These are phyloP conservation scores for Balaenoptera acutorostrata DNA, from an alignment of 2,113 vertebrate genomes.

Conservation along the genomic window DNA sequence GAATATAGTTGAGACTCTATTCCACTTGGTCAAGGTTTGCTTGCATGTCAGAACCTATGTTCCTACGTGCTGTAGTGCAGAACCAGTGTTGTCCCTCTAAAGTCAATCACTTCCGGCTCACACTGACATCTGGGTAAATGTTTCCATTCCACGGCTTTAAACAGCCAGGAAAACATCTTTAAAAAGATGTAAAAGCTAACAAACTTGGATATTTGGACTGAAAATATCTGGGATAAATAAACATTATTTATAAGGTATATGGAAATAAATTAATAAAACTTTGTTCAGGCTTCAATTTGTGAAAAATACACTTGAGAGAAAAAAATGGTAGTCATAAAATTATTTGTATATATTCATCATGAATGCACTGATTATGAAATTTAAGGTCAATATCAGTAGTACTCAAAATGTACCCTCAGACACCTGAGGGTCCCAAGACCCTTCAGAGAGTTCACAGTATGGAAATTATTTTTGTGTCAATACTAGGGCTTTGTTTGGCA, in stretches of 20 bases:
- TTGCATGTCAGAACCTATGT: neutral
- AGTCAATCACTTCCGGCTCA: too few relatives aligned
- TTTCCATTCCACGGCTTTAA: neutral
- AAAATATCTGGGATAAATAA: neutral
- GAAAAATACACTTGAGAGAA: neutral
- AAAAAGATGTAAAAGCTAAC: too few relatives aligned
- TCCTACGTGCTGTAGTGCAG: neutral
- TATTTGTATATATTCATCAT: neutral
- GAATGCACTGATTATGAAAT: neutral
- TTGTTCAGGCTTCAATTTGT: neutral
- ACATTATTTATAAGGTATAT: neutral
- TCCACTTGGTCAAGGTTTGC: rapidly evolving
- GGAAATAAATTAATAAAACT: neutral
- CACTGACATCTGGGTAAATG: neutral
- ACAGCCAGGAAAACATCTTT: neutral
- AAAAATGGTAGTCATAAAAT: neutral
- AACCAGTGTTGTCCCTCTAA: too few relatives aligned
- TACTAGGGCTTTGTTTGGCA: neutral
- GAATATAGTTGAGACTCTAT: neutral
- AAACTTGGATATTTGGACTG: neutral
- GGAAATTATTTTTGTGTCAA: neutral
- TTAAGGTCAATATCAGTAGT: neutral
- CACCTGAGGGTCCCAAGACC: neutral
- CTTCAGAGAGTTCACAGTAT: neutral
- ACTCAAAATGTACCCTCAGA: neutral